Evolutionary conservation across 2,113 vertebrate genomes (phyloP).

Genomic region (Chunga burmeisteri): DNA sequence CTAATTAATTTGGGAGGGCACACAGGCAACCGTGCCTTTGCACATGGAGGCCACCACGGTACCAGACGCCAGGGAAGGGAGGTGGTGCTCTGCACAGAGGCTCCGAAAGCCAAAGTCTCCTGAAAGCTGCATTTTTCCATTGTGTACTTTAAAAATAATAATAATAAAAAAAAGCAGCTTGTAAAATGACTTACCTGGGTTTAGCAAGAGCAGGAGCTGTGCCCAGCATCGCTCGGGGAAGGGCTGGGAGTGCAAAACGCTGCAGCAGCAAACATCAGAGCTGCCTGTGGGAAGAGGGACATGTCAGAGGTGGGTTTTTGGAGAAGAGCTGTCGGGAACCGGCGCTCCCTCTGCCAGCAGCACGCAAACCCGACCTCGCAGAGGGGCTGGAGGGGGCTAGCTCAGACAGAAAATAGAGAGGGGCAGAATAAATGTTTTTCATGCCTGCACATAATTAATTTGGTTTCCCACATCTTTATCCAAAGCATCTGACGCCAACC

Average conservation of each 20-base stretch:
- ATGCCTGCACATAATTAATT: no score
- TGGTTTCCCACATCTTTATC: not conserved
- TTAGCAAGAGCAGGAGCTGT: not conserved
- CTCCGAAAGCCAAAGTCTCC: not conserved
- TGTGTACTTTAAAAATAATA: not conserved
- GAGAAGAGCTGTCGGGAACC: not conserved
- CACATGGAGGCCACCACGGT: fast-evolving
- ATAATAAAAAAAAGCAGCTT: no score
- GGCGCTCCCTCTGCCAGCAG: not conserved
- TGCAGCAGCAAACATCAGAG: not conserved
- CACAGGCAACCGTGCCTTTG: not conserved
- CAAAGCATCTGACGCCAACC: not conserved
- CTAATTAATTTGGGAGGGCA: not conserved
- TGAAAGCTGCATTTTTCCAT: not conserved
- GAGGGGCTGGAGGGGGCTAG: not conserved
- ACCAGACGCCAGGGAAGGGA: not conserved
- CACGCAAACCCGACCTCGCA: fast-evolving
- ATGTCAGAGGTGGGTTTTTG: not conserved
- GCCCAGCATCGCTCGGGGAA: fast-evolving
- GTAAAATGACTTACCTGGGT: not conserved
- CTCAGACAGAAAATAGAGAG: not conserved
- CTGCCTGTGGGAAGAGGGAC: not conserved
- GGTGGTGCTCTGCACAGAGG: not conserved
- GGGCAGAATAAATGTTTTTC: not conserved
- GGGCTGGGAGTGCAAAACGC: not conserved